These are phyloP conservation scores for Pyrgilauda ruficollis DNA, from an alignment of 2,113 vertebrate species.

Conservation along the genomic window DNA sequence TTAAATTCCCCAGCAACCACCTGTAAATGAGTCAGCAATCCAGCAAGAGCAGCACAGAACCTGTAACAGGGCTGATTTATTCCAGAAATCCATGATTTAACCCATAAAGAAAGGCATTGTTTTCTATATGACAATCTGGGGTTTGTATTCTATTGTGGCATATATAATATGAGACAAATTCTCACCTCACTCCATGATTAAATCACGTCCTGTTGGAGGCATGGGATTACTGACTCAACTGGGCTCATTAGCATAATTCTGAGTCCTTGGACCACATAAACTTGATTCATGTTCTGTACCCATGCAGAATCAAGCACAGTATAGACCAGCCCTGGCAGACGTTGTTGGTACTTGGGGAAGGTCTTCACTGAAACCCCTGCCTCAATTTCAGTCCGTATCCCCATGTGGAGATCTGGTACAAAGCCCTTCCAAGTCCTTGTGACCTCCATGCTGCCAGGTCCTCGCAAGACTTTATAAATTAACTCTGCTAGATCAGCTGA, in stretches of 20 bases:
- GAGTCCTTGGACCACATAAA: not conserved
- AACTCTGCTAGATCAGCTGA: not conserved
- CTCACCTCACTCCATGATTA: not conserved
- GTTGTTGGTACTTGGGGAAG: not conserved
- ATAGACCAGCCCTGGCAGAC: not conserved
- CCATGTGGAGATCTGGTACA: not conserved
- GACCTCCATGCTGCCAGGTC: not conserved
- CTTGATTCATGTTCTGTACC: not conserved
- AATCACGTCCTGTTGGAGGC: not conserved
- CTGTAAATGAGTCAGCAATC: slow-evolving; percentile 1
- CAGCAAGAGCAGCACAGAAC: not conserved
- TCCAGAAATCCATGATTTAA: not conserved
- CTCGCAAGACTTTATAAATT: not conserved
- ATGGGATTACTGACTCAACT: not conserved
- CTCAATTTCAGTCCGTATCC: not conserved
- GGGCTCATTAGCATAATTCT: not conserved
- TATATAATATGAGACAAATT: not conserved
- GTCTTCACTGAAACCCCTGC: not conserved
- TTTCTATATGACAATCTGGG: not conserved
- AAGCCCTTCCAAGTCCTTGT: not conserved
- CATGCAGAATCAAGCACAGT: not conserved
- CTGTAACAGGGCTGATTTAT: slow-evolving; percentile 3
- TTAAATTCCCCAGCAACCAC: not conserved
- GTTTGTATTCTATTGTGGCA: not conserved
- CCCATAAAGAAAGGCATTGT: not conserved